Evolutionary conservation across 37 sponge, comb jelly and placozoan genomes (phyloP), one percentile per base, ranked within the genome.

Genomic region (Crambe crambe): DNA sequence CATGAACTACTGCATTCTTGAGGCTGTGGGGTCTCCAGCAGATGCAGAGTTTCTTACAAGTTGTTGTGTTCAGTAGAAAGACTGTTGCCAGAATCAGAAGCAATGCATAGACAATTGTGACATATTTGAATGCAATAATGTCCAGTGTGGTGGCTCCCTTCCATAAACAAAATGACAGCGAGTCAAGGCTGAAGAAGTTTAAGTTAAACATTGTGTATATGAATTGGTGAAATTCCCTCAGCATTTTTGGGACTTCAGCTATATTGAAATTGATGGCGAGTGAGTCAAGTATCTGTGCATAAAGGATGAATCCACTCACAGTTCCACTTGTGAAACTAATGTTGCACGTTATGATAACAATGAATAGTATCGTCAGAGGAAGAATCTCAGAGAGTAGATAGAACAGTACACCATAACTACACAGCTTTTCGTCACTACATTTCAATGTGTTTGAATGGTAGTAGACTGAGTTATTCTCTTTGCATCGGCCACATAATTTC

Each of bases 151-250:
- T 68, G 20, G 77, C 77, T 37, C 85, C 85, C 17, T 76, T 30
- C 77, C 70, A 84, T 4, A 84, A 38, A 61, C 85, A 84, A 57
- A 84, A 84, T 3, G 85, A 84, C 2, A 84, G 61, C 0, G 25
- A 2, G 4, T 76, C 72, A 23, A 76, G 36, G 76, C 32, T 38
- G 77, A 84, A 84, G 72, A 84, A 84, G 38, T 76, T 61, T 32
- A 84, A 32, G 27, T 66, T 84, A 29, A 76, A 68, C 25, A 77
- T 21, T 5, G 25, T 21, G 22, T 62, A 62, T 6, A 62, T 62
- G 27, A 62, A 26, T 18, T 62, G 63, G 17, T 62, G 6, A n/a
- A 21, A 5, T 18, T 25, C 27, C 63, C 6, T 62, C 27, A 26
- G 29, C 25, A 10, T 25, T 21, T 26, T 10, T 62, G 8, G 17